A percentile compares a stretch with the other conserved stretches of the same genome.
phyloP scores from a whole-genome alignment of 2,888 invertebrate genomes.

The Andrena haemorrhoa region DNA sequence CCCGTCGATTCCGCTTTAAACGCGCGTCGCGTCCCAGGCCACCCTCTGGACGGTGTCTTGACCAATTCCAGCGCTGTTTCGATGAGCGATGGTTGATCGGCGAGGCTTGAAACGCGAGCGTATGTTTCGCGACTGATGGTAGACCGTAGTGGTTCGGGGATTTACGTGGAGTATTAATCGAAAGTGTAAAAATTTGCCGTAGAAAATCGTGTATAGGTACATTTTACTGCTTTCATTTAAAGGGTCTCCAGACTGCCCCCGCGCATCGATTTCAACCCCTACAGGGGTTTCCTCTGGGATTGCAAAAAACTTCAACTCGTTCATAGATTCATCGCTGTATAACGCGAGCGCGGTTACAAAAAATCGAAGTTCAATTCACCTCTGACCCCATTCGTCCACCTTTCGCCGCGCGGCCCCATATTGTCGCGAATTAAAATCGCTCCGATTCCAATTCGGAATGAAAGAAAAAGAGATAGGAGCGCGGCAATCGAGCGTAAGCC shows the following conservation, averaged over 20 bases:
- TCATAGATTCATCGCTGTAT: background rate
- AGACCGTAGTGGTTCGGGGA: too few species aligned
- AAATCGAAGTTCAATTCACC: slow-evolving; percentile 8
- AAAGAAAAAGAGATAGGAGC: background rate
- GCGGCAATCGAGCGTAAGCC: background rate
- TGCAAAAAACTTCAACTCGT: background rate
- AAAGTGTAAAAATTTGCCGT: too few species aligned
- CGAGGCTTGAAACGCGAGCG: background rate
- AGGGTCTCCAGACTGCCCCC: background rate
- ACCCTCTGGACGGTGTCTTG: slow-evolving; percentile 25
- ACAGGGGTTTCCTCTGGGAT: too few species aligned
- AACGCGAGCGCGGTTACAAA: background rate
- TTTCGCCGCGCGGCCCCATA: background rate
- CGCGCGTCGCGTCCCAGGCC: slow-evolving; percentile 40
- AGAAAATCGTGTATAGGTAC: too few species aligned
- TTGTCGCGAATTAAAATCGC: slow-evolving; percentile 15
- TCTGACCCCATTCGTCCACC: background rate
- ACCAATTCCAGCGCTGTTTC: slow-evolving; percentile 12
- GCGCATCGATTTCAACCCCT: too few species aligned
- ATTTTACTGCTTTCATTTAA: background rate
- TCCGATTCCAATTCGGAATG: slow-evolving; percentile 2
- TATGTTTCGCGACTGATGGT: too few species aligned
- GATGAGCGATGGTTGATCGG: slow-evolving; percentile 1
- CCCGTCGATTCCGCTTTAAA: slow-evolving; percentile 73
- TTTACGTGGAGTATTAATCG: too few species aligned